Conservation (phyloP, 2,113 vertebrate genomes). For the Vidua macroura region DNA sequence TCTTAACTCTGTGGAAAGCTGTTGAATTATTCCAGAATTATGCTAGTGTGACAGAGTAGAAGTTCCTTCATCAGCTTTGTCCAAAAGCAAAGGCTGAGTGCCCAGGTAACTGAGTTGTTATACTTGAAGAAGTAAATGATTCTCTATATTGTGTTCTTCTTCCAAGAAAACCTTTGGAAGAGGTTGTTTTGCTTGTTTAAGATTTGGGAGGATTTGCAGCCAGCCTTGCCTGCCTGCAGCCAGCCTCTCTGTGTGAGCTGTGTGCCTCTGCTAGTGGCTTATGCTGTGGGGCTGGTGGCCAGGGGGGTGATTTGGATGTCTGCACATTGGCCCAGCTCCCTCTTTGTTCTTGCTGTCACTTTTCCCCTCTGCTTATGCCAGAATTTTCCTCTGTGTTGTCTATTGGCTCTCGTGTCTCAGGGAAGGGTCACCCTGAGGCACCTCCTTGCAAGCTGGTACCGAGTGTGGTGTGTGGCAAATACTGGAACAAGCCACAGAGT, state of each 20-base stretch:
- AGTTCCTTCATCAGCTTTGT: neutral
- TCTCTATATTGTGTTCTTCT: neutral
- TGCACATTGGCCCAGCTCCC: neutral
- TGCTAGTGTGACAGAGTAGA: fast-evolving
- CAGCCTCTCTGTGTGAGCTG: neutral
- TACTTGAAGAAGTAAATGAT: neutral
- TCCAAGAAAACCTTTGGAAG: neutral
- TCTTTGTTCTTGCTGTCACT: neutral
- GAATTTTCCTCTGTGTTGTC: neutral
- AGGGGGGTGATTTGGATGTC: neutral
- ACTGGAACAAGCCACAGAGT: neutral
- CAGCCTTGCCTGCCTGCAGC: neutral
- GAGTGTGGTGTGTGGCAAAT: fast-evolving
- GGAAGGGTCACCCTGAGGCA: neutral
- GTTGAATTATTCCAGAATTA: neutral
- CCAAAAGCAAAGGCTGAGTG: neutral
- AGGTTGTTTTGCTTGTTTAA: neutral
- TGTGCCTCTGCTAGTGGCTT: neutral
- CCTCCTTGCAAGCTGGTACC: neutral
- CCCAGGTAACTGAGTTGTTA: neutral
- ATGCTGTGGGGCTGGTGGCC: neutral
- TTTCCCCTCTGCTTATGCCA: neutral
- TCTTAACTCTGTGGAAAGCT: neutral
- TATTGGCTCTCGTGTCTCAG: fast-evolving
- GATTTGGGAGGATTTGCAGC: neutral